phyloP scores from a whole-genome alignment of 1,140 invertebrate genomes.

The Ylistrum balloti region DNA sequence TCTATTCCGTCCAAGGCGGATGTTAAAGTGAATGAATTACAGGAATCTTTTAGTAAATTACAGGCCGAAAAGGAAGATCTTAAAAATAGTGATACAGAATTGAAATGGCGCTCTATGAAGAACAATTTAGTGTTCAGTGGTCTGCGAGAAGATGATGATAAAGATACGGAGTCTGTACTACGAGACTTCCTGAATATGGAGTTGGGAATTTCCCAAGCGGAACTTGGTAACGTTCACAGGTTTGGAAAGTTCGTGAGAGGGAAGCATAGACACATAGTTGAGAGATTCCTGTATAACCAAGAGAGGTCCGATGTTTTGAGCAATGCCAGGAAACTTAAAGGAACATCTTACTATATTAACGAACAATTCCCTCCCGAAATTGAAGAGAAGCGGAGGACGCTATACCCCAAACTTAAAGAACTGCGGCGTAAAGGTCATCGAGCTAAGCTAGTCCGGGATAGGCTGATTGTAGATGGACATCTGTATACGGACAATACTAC shows the following conservation, averaged over 20 bases:
- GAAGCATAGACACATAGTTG: neutral
- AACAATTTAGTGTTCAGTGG: slow-evolving; percentile 48
- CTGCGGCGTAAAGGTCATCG: neutral
- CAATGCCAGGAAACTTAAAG: neutral
- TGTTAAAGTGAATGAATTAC: no score
- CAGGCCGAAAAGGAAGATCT: neutral
- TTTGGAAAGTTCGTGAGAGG: neutral
- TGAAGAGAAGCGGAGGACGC: neutral
- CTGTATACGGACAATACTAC: neutral
- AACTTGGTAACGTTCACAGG: neutral
- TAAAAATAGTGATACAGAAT: neutral
- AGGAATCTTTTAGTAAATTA: no score
- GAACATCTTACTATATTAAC: neutral
- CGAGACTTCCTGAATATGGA: no score
- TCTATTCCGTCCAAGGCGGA: no score
- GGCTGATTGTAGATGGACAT: neutral
- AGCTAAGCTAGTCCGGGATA: neutral
- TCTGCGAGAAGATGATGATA: no score
- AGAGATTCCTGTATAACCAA: slow-evolving; percentile 1
- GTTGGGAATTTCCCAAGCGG: no score
- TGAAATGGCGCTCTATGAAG: slow-evolving; percentile 40
- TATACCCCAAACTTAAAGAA: neutral
- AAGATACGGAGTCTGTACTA: no score
- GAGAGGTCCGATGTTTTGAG: neutral
- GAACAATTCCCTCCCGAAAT: slow-evolving; percentile 50